Evolutionary conservation across 2,797 vertebrate species (phyloP).

Genomic region (Clamator glandarius): DNA sequence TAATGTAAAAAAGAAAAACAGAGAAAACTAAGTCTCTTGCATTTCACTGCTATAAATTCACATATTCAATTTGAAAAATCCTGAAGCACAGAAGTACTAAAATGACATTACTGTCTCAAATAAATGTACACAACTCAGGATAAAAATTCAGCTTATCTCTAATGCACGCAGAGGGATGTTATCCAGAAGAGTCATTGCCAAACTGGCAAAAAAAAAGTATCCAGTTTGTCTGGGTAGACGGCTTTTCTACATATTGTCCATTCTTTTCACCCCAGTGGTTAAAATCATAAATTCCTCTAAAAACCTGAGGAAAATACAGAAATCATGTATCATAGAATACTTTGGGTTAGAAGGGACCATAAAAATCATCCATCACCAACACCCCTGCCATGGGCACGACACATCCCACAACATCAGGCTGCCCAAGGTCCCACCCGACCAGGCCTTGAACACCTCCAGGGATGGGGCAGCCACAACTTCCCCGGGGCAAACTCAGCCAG

Average conservation of each 20-base stretch:
- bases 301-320: neutral
- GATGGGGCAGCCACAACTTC: no score
- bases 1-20: neutral
- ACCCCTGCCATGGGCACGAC: no score
- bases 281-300: neutral
- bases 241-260: neutral
- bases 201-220: neutral
- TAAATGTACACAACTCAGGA: neutral
- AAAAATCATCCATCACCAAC: no score
- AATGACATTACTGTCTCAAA: neutral
- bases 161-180: accelerated
- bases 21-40: neutral
- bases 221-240: neutral
- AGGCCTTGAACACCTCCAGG: no score
- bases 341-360: no score
- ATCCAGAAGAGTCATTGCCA: neutral
- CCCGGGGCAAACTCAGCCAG: no score
- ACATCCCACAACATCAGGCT: no score
- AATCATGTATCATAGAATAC: no score
- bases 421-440: no score
- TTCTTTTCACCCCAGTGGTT: neutral
- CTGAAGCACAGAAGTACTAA: neutral
- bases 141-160: neutral
- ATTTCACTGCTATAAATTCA: neutral
- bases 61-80: neutral